A percentile compares a stretch with the other conserved stretches of the same genome.
These are phyloP conservation scores for Achatina immaculata DNA, from an alignment of 1,140 invertebrate species.

Conservation along the genomic window DNA sequence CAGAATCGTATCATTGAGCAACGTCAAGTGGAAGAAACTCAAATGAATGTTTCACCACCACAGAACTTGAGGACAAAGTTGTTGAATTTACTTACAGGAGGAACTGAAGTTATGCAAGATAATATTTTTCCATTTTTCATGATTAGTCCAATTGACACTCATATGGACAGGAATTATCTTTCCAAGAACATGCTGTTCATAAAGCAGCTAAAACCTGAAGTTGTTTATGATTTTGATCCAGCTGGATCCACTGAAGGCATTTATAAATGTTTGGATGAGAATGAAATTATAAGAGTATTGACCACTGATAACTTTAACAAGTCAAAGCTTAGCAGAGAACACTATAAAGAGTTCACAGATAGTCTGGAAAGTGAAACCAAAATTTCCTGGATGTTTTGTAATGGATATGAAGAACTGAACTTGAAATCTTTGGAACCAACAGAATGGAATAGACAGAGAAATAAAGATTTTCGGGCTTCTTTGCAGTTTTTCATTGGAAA, in stretches of 20 bases:
- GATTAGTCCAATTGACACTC: constrained; percentile 22
- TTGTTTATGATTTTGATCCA: constrained; percentile 46
- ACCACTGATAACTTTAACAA: constrained; percentile 49
- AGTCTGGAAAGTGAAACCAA: constrained; percentile 22
- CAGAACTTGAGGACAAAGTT: constrained; percentile 41
- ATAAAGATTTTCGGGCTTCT: constrained; percentile 44
- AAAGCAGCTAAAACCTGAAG: constrained; percentile 36
- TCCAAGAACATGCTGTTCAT: constrained; percentile 36
- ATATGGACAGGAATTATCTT: constrained; percentile 36
- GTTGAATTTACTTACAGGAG: constrained; percentile 34
- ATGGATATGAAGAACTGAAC: constrained; percentile 39
- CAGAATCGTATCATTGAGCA: neutral
- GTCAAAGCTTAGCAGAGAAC: constrained; percentile 30
- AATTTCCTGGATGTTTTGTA: constrained; percentile 45
- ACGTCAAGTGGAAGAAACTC: constrained; percentile 12
- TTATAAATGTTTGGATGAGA: constrained; percentile 29
- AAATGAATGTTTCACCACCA: neutral
- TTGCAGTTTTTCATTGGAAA: constrained; percentile 42
- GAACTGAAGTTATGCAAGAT: constrained; percentile 28
- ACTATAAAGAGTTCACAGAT: constrained; percentile 29
- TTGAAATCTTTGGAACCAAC: constrained; percentile 24
- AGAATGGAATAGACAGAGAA: constrained; percentile 46
- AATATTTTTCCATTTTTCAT: constrained; percentile 42
- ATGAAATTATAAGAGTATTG: constrained; percentile 37
- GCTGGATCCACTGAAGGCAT: constrained; percentile 32